Evolutionary conservation across 2,888 invertebrate genomes (phyloP), one percentile per base, ranked within the genome.

Genomic region (Seladonia tumulorum): DNA sequence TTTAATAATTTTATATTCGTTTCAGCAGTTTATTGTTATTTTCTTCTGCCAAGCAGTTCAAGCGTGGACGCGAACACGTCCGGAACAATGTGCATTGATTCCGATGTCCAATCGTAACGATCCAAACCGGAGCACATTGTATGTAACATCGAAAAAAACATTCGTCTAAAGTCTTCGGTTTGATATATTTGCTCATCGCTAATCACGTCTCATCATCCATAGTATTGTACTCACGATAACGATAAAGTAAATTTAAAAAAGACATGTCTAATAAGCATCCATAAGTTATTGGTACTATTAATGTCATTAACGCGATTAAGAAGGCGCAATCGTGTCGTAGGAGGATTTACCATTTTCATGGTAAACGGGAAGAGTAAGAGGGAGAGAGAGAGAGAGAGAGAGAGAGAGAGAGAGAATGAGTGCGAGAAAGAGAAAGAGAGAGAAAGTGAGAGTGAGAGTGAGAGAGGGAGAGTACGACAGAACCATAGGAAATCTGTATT

Each of bases 401-500:
- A 53, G 22, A 22, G 22, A 53, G 53, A 53, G 22, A 18, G 53
- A 18, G 22, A 47, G 3, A 22, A 45, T 45, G 66, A 53, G 22
- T 8, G 53, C 5, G 22, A 53, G 22, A 8, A 1, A 8, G 18
- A 7, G 22, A 22, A 22, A 22, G 8, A 22, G 53, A 8, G 53
- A 53, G 53, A 53, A 5, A 53, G 22, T 22, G 22, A 53, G 53
- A 22, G 53, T 22, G 53, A 53, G 53, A 53, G 53, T 7, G 53
- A 53, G 53, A 53, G 60, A 60, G 18, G 10, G 29, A 49, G 70
- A 73, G 63, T n/a, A 68, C 35, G 66, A 12, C 42, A 71, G 71
- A 73, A 72, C 68, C 78, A 88, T 87, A 89, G 81, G 76, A 78
- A 82, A 88, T 81, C 77, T 90, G 90, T 94, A 94, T 93, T 94